Conservation (phyloP, 2,797 vertebrate genomes). For the Eutrigla gurnardus region DNA sequence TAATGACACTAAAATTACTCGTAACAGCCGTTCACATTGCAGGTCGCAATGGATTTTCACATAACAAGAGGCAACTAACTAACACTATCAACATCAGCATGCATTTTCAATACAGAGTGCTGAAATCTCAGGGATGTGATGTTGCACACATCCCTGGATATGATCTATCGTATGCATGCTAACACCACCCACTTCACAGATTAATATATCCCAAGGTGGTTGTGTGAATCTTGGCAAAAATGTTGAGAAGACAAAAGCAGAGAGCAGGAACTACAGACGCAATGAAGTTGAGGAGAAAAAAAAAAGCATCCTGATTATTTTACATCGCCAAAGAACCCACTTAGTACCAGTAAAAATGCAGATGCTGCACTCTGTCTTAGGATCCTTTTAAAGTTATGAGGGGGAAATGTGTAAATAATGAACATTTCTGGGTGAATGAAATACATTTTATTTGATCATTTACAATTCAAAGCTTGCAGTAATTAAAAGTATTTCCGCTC, state of each 20-base stretch:
- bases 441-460: neutral
- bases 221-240: slow-evolving; percentile 13
- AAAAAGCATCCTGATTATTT: neutral
- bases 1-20: neutral
- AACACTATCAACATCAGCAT: neutral
- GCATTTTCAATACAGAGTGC: neutral
- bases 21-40: neutral
- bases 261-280: neutral
- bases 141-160: neutral
- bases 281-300: neutral
- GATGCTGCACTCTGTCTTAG: neutral
- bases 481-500: no score
- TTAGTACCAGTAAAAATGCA: neutral
- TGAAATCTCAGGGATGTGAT: neutral
- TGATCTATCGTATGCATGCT: neutral
- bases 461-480: neutral
- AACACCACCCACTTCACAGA: slow-evolving; percentile 18
- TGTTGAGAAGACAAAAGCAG: neutral
- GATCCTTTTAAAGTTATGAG: neutral
- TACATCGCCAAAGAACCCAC: neutral
- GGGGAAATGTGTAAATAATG: no score
- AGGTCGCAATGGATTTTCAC: neutral
- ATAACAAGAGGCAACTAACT: neutral
- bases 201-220: slow-evolving; percentile 3
- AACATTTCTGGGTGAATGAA: neutral